phyloP scores from a whole-genome alignment of 2,888 invertebrate species.

The Lepidochrysops patricia region DNA sequence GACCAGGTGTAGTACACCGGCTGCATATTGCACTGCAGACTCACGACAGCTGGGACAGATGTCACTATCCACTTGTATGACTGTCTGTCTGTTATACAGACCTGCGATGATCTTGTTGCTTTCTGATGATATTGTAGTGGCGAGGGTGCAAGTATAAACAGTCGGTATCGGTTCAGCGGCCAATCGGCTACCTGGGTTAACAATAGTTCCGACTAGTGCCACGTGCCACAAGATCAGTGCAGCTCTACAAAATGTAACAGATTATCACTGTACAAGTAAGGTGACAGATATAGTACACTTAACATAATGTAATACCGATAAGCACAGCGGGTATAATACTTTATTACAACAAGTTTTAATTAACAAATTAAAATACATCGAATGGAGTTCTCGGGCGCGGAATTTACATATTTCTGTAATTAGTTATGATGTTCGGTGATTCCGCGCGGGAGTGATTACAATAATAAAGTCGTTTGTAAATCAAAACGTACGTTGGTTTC shows the following conservation, averaged over 20 bases:
- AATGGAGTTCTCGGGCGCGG: neutral
- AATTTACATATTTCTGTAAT: neutral
- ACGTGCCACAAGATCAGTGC: too few relatives aligned
- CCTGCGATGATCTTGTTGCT: too few relatives aligned
- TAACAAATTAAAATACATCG: neutral
- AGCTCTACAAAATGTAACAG: too few relatives aligned
- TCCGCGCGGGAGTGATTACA: neutral
- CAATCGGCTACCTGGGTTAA: too few relatives aligned
- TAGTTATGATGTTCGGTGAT: neutral
- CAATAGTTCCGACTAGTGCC: too few relatives aligned
- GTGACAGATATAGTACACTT: neutral
- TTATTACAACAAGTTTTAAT: neutral
- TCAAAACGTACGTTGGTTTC: neutral
- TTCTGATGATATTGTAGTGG: too few relatives aligned
- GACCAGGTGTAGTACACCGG: neutral
- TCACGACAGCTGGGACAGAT: too few relatives aligned
- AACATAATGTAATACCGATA: neutral
- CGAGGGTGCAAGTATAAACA: too few relatives aligned
- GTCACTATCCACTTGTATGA: too few relatives aligned
- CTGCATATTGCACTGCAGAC: constrained; percentile 1
- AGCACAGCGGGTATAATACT: neutral
- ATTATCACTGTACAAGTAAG: neutral
- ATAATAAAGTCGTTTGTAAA: neutral
- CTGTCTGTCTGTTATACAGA: too few relatives aligned
- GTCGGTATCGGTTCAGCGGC: too few relatives aligned